Evolutionary conservation across 2,113 vertebrate species (phyloP), one percentile per base, ranked within the genome.

Genomic region (Cyanoramphus novaezelandiae): DNA sequence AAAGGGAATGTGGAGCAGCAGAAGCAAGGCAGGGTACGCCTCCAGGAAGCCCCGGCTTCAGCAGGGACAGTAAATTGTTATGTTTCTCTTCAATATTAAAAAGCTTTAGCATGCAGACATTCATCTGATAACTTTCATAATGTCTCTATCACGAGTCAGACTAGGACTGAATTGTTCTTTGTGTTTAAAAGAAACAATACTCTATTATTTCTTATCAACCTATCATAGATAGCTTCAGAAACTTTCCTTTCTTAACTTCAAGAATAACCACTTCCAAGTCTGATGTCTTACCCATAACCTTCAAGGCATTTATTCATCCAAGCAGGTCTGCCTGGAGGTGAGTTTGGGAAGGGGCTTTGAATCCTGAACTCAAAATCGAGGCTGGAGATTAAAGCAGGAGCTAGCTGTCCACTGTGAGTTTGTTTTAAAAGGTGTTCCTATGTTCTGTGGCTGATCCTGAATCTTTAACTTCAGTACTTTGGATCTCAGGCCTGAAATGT

Each of bases 121-220:
- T 46, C 21, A 94, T 93, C 86, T 92, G 91, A 82, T 89, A 91
- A 79, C 69, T 84, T 88, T 41, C 86, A 76, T 16, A 81, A 31
- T 47, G 69, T 76, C 65, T 93, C 64, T 43, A 17, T 76, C 91
- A 89, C 16, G 17, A 92, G 93, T 52, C 35, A 35, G 44, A 11
- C 41, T 46, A 17, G 46, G 80, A 65, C 62, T 93, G 82, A 88
- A 74, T 65, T 82, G 76, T 57, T 81, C 80, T 93, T 93, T 92
- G 74, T 89, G 28, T 85, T 91, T 79, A 62, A 86, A 84, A 62
- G 81, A 84, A 94, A 89, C 70, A 87, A 31, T 62, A 89, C 55
- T 81, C 80, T 28, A 13, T 82, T 96, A 52, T 96, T 85, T 74
- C 79, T 50, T 88, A 92, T 31, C 8, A 2, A 25, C 25, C 39